phyloP scores from a whole-genome alignment of 2,888 invertebrate species.

The Ennomos erosarius region DNA sequence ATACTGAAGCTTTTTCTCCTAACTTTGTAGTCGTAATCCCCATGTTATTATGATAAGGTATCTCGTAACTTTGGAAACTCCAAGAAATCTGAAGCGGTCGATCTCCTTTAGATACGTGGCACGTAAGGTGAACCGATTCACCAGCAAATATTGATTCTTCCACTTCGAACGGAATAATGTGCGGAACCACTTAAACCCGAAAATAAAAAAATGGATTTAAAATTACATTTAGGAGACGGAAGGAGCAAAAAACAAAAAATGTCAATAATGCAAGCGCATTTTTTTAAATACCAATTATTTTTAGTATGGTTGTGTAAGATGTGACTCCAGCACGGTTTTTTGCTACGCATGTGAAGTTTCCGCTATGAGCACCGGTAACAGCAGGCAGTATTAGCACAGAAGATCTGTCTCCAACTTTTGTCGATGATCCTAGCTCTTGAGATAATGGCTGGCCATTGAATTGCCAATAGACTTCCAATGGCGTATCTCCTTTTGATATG shows the following conservation, averaged over 20 bases:
- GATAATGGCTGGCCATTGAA: conserved; percentile 81
- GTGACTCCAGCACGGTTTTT: conserved; percentile 82
- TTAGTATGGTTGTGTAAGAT: conserved; percentile 78
- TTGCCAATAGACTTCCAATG: conserved; percentile 87
- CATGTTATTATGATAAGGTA: conserved; percentile 82
- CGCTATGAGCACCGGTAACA: conserved; percentile 80
- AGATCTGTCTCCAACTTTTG: conserved; percentile 74
- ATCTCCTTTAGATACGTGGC: conserved; percentile 89
- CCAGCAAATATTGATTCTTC: conserved; percentile 89
- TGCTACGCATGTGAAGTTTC: conserved; percentile 85
- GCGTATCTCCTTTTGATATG: conserved; percentile 87
- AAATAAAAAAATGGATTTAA: conserved; percentile 12
- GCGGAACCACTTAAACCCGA: conserved; percentile 79
- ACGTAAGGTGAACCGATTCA: conserved; percentile 87
- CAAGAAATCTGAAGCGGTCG: conserved; percentile 89
- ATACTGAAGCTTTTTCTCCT: conserved; percentile 83
- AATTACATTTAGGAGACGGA: conserved; percentile 30
- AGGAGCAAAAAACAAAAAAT: conserved; percentile 40
- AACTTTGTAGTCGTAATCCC: conserved; percentile 83
- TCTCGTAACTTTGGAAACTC: conserved; percentile 87
- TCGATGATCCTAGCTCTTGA: conserved; percentile 78
- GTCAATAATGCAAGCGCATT: conserved; percentile 36
- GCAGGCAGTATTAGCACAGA: conserved; percentile 81
- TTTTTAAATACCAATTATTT: conserved; percentile 78
- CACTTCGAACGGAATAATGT: conserved; percentile 88